Conservation (phyloP, 2,113 vertebrate genomes). For the Oreotragus oreotragus region DNA sequence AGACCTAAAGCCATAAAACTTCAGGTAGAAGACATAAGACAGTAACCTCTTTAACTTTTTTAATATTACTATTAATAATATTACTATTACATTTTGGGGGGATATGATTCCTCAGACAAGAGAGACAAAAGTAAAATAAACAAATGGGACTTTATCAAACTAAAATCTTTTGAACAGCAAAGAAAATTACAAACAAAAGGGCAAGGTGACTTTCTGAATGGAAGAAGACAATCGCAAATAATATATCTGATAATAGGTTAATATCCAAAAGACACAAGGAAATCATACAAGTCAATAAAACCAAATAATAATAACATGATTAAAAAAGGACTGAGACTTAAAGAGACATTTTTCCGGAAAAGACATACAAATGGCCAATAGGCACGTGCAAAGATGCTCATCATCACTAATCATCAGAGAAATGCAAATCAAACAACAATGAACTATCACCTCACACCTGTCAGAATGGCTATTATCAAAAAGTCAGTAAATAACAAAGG, state of each 20-base stretch:
- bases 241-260: not conserved
- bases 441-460: not conserved
- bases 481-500: not conserved
- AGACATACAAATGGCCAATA: not conserved
- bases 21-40: not conserved
- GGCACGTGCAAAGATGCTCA: not conserved
- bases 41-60: not conserved
- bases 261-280: not conserved
- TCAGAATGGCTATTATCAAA: not conserved
- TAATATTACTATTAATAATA: not conserved
- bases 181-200: not conserved
- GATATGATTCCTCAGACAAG: not conserved
- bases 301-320: not conserved
- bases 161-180: not conserved
- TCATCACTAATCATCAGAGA: not conserved
- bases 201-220: not conserved
- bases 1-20: not conserved
- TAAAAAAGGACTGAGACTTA: not conserved
- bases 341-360: not conserved
- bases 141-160: not conserved
- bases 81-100: not conserved
- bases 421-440: not conserved
- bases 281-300: not conserved
- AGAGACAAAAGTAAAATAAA: not conserved
- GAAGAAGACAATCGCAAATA: not conserved